phyloP scores from a whole-genome alignment of 2,888 invertebrate species.

The Glaucopsyche alexis region DNA sequence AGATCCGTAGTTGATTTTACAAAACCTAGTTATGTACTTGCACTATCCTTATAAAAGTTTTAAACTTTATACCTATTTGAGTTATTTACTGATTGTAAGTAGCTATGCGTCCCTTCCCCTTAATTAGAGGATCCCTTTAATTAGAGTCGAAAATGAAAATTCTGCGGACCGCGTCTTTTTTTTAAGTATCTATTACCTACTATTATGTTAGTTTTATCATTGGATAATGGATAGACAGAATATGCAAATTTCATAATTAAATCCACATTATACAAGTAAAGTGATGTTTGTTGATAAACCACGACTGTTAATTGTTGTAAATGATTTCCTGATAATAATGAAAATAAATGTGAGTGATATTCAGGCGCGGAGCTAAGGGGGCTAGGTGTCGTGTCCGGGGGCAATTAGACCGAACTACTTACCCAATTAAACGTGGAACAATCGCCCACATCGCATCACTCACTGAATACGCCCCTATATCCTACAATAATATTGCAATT shows the following conservation, averaged over 20 bases:
- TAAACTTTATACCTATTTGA: background rate
- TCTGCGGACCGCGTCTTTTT: too few species aligned
- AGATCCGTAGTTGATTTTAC: too few species aligned
- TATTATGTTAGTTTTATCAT: background rate
- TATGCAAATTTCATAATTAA: slow-evolving; percentile 9
- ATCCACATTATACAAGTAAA: slow-evolving; percentile 13
- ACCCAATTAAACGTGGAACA: slow-evolving; percentile 77
- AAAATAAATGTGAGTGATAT: slow-evolving; percentile 44
- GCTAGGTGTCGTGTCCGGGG: slow-evolving; percentile 61
- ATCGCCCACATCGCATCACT: slow-evolving; percentile 68
- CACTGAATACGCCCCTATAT: slow-evolving; percentile 77
- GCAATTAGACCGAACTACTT: slow-evolving; percentile 73
- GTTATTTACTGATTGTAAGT: background rate
- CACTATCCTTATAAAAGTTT: background rate
- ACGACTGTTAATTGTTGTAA: slow-evolving; percentile 32
- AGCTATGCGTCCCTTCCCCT: background rate
- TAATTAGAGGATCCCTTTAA: too few species aligned
- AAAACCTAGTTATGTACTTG: too few species aligned
- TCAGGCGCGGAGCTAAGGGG: slow-evolving; percentile 38
- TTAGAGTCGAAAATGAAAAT: too few species aligned
- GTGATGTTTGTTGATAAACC: slow-evolving; percentile 13
- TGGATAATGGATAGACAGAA: background rate
- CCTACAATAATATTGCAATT: slow-evolving; percentile 53
- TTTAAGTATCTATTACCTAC: background rate
- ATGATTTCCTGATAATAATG: slow-evolving; percentile 39